Conservation (phyloP, 1,140 invertebrate species). For the Drosophila ogumai region DNA sequence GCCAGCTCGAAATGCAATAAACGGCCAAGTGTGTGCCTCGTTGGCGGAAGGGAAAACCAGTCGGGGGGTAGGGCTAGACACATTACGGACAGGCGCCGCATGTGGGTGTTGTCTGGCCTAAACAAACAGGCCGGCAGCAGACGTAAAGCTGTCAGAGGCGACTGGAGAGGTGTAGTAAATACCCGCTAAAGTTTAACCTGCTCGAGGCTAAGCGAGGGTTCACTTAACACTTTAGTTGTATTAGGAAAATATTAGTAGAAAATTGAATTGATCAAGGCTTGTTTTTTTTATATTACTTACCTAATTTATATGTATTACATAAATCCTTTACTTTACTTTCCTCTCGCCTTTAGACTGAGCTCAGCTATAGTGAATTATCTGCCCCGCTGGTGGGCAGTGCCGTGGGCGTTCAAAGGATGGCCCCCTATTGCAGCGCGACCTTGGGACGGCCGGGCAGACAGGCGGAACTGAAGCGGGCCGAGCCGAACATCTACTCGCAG, state of each 20-base stretch:
- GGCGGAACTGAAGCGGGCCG: conserved; percentile 85
- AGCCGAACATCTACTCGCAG: conserved; percentile 88
- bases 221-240: conserved; percentile 1
- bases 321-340: not conserved
- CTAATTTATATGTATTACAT: not conserved
- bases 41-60: conserved; percentile 6
- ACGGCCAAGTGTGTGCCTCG: conserved; percentile 67
- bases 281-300: not conserved
- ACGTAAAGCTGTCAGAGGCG: conserved; percentile 29
- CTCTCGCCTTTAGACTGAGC: conserved; percentile 84
- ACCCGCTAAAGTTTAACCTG: conserved; percentile 21
- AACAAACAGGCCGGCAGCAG: conserved; percentile 33
- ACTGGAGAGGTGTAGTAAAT: conserved; percentile 15
- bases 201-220: not conserved
- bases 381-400: conserved; percentile 64
- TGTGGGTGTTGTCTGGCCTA: conserved; percentile 44
- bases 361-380: conserved; percentile 87
- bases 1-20: conserved; percentile 75
- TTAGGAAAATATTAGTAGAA: not conserved
- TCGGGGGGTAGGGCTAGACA: conserved; percentile 37
- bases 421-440: conserved; percentile 86
- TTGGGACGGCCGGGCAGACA: conserved; percentile 85
- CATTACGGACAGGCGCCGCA: conserved; percentile 75
- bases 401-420: conserved; percentile 82
- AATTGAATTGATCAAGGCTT: not conserved